phyloP scores from a whole-genome alignment of 2,113 vertebrate genomes.

The Thryonomys swinderianus region DNA sequence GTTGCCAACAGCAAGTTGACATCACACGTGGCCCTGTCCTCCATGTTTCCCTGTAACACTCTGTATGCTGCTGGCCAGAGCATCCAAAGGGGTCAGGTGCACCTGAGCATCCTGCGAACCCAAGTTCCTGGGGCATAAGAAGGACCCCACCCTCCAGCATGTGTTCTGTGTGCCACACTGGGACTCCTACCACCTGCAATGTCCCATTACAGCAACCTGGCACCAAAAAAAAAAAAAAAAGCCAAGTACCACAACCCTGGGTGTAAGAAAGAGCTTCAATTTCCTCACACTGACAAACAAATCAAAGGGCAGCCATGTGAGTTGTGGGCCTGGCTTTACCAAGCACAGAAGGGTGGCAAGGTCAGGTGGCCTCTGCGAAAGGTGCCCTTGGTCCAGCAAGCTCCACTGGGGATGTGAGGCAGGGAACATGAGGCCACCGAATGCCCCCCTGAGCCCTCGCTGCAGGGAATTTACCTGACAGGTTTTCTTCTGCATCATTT shows the following conservation, averaged over 20 bases:
- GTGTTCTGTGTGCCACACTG: background rate
- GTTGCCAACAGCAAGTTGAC: constrained; percentile 9
- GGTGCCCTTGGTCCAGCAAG: background rate
- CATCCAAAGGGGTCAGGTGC: background rate
- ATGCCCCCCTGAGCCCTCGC: constrained; percentile 8
- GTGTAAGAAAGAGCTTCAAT: constrained; percentile 57
- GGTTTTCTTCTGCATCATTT: constrained; percentile 38
- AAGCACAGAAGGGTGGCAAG: constrained; percentile 56
- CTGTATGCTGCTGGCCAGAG: background rate
- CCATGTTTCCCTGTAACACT: background rate
- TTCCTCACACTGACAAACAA: constrained; percentile 57
- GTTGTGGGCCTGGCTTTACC: constrained; percentile 54
- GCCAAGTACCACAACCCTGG: background rate
- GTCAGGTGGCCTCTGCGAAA: constrained; percentile 16
- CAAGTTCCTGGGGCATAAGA: background rate
- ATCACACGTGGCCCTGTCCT: background rate
- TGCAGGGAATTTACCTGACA: constrained; percentile 32
- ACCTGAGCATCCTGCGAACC: background rate
- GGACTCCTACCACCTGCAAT: background rate
- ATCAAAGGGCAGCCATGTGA: constrained; percentile 43
- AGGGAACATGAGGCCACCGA: background rate
- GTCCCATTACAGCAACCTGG: background rate
- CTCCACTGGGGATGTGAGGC: background rate
- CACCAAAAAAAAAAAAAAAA: background rate
- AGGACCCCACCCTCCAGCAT: background rate